Percentiles rank a stretch among this genome's conserved stretches.
phyloP scores from a whole-genome alignment of 2,113 vertebrate species.

The Callorhinus ursinus region DNA sequence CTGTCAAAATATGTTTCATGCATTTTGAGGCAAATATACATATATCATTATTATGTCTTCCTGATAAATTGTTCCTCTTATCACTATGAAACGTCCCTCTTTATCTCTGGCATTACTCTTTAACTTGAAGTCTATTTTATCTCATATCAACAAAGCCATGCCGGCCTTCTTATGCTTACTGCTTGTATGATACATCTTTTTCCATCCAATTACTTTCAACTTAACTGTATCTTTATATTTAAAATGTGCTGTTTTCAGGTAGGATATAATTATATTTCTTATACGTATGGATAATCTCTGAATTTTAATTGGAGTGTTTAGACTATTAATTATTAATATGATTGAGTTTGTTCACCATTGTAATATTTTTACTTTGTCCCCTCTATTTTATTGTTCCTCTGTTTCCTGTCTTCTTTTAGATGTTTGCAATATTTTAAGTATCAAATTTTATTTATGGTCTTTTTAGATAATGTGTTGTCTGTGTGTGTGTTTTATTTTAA shows the following conservation, averaged over 20 bases:
- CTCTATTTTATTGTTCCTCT: neutral
- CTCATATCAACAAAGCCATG: neutral
- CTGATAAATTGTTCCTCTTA: neutral
- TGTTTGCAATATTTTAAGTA: neutral
- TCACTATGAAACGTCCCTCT: neutral
- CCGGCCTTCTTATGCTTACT: neutral
- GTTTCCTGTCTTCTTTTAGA: neutral
- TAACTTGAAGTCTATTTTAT: neutral
- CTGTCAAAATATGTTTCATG: neutral
- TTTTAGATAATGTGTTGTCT: neutral
- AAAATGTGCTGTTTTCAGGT: neutral
- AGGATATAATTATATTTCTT: neutral
- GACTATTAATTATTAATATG: neutral
- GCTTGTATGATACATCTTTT: neutral
- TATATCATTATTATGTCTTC: neutral
- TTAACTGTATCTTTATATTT: neutral
- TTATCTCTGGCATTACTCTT: neutral
- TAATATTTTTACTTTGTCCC: neutral
- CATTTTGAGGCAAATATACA: neutral
- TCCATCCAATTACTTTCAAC: neutral
- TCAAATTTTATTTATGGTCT: neutral
- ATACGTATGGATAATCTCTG: neutral
- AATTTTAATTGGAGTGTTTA: neutral
- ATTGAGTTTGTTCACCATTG: neutral
- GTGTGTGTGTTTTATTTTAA: neutral